Base-by-base conservation (phyloP, 2,113 vertebrate species). In the Emydocephalus ijimae region DNA sequence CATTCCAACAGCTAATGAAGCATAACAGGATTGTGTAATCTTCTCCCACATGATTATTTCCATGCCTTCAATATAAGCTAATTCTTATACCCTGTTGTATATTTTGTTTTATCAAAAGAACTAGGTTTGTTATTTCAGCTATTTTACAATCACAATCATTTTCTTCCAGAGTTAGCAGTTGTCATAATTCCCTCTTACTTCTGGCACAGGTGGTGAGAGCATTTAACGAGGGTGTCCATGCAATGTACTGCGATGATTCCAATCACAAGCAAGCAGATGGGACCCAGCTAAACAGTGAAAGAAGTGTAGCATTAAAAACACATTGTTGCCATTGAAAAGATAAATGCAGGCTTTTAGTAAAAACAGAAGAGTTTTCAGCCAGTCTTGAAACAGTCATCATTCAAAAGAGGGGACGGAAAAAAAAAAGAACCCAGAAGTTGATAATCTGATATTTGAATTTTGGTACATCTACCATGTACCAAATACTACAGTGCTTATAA, bases 211-310 rank as follows among this genome's bases (percentile, higher is more conserved):
- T 99, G 98, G 94, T 98, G 98, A 5, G 99, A 98, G 0, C 99
- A 99, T 52, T 98, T 98, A 45, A 99, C 99, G 95, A 99, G 98
- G 94, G 99, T 95, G 88, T 96, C 96, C 99, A 99, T 99, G 93
- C 99, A 99, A 96, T 99, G 99, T 89, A 99, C 97, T 0, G 99
- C 99, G 21, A 99, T 96, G 1, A 99, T 18, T 24, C 99, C 99
- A 96, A 99, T 99, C 89, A 97, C 94, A 95, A 99, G 74, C 87
- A 99, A 98, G 95, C 99, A 99, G 95, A 99, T 11, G 0, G 99
- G 99, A 74, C 99, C 99, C 59, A 99, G 69, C 99, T 99, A 96
- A 88, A 96, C 50, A 93, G 55, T 91, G 74, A 48, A 10, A 92
- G 92, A 93, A 21, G 3, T 93, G 24, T 92, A 64, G 24, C 50